Conservation (phyloP, 2,888 invertebrate species). For the Hemaris fuciformis region DNA sequence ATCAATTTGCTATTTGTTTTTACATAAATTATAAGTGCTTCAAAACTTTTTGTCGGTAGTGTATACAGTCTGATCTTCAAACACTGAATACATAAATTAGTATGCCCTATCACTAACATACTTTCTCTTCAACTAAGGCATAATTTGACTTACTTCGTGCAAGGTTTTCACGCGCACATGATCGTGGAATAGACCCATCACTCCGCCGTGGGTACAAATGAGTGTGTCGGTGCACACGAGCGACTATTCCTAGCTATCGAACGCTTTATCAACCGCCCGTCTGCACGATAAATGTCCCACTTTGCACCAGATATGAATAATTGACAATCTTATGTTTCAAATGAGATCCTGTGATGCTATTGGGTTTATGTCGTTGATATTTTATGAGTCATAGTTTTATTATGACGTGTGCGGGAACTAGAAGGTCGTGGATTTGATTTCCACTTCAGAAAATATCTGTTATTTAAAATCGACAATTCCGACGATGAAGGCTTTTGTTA, state of each 20-base stretch:
- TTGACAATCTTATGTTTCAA: conserved; percentile 13
- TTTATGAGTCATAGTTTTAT: not conserved
- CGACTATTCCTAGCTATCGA: conserved; percentile 48
- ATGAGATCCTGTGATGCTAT: conserved; percentile 3
- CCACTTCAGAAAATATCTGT: too few species aligned
- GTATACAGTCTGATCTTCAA: too few species aligned
- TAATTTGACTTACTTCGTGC: too few species aligned
- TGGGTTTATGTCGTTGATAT: not conserved
- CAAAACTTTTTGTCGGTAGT: too few species aligned
- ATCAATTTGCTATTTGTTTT: too few species aligned
- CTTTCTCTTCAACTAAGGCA: too few species aligned
- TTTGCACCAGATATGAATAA: conserved; percentile 28
- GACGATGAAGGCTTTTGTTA: too few species aligned
- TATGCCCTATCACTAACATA: too few species aligned
- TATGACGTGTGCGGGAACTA: not conserved
- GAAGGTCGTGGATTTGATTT: not conserved
- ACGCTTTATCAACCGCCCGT: conserved; percentile 47
- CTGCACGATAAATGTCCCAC: conserved; percentile 36
- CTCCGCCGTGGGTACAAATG: not conserved
- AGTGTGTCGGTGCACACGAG: conserved; percentile 25
- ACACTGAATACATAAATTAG: too few species aligned
- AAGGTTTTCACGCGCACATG: not conserved
- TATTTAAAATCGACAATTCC: too few species aligned
- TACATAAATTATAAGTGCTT: too few species aligned
- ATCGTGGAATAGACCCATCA: not conserved